Conservation (phyloP, 1,140 invertebrate species). For the Trichonephila inaurata region DNA sequence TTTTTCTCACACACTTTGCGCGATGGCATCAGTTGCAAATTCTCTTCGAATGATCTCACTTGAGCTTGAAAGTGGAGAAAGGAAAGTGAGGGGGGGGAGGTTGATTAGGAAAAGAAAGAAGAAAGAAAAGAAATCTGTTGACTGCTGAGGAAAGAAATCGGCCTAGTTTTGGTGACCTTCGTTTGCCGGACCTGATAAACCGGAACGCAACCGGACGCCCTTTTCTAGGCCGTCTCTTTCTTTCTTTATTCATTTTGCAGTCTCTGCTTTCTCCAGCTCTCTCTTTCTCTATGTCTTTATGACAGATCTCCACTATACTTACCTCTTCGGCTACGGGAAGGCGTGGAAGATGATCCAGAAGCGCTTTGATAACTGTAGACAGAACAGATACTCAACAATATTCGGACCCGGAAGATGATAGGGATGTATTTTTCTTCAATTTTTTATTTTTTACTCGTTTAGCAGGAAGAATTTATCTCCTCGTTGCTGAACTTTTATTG, state of each 20-base stretch:
- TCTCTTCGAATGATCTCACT: background rate
- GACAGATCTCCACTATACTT: no score
- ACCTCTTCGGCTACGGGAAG: background rate
- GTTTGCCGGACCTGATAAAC: conserved; percentile 58
- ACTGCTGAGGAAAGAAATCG: conserved; percentile 67
- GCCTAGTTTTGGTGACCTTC: conserved; percentile 65
- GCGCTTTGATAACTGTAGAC: background rate
- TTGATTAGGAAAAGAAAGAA: background rate
- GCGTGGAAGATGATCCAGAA: background rate
- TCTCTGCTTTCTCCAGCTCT: background rate
- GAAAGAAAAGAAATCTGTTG: conserved; percentile 55
- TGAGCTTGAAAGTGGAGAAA: background rate
- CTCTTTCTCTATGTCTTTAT: background rate
- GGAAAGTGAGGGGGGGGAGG: background rate
- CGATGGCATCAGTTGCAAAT: conserved; percentile 8
- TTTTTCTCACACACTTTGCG: background rate
- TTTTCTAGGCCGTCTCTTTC: conserved; percentile 67
- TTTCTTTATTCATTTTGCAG: background rate
- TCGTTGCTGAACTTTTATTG: no score
- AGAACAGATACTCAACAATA: background rate
- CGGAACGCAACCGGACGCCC: conserved; percentile 67
- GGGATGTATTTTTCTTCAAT: background rate
- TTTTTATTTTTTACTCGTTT: background rate
- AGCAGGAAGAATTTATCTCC: no score
- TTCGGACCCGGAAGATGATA: background rate